A percentile compares a stretch with the other conserved stretches of the same genome.
These are phyloP conservation scores for Phengaris arion DNA, from an alignment of 2,888 invertebrate species.

Conservation along the genomic window DNA sequence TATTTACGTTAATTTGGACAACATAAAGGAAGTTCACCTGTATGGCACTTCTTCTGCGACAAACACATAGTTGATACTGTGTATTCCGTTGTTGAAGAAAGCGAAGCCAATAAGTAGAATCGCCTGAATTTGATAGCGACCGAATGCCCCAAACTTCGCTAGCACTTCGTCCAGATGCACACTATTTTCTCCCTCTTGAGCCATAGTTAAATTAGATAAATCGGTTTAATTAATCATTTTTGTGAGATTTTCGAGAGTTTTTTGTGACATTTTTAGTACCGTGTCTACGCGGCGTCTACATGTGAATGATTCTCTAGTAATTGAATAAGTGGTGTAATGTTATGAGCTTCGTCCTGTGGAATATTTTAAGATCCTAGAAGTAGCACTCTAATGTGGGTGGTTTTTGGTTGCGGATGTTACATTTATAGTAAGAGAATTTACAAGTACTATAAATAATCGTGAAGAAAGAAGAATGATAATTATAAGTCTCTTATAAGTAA, in stretches of 20 bases:
- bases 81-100: constrained; percentile 45
- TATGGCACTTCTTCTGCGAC: constrained; percentile 44
- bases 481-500: too few species aligned
- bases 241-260: neutral
- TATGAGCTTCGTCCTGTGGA: constrained; percentile 24
- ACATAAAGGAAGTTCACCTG: constrained; percentile 37
- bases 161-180: constrained; percentile 45
- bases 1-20: neutral
- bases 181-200: constrained; percentile 31
- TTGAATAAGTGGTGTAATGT: constrained; percentile 25
- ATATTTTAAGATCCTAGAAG: constrained; percentile 15
- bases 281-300: neutral
- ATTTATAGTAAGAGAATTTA: neutral
- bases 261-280: neutral
- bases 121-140: constrained; percentile 42
- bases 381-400: neutral
- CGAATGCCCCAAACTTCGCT: constrained; percentile 41
- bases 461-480: too few species aligned
- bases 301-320: neutral
- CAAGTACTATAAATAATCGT: too few species aligned
- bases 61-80: constrained; percentile 45
- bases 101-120: constrained; percentile 43
- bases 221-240: neutral
- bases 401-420: neutral
- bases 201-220: constrained; percentile 30